phyloP scores from a whole-genome alignment of 2,797 vertebrate species.

The Potorous gilbertii region DNA sequence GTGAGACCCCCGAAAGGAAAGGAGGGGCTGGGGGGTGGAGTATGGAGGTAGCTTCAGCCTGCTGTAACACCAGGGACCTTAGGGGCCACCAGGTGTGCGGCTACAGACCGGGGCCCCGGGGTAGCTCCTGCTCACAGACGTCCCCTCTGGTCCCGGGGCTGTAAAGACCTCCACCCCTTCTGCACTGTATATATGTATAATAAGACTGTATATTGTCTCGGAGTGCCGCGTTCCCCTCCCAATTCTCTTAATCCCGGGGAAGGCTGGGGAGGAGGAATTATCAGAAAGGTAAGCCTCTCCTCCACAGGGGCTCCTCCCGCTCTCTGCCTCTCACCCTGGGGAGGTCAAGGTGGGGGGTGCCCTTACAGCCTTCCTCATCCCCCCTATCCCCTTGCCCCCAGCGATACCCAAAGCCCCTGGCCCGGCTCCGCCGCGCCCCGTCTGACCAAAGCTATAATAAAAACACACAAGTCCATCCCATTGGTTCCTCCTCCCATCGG shows the following conservation, averaged over 20 bases:
- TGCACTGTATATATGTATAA: constrained; percentile 70
- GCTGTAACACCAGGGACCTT: neutral
- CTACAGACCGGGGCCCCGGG: neutral
- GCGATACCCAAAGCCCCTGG: constrained; percentile 18
- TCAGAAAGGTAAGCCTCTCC: neutral
- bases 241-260: constrained; percentile 9
- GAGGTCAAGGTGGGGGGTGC: constrained; percentile 19
- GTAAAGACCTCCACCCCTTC: neutral
- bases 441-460: constrained; percentile 81
- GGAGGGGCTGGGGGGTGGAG: neutral
- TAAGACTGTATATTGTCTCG: constrained; percentile 43
- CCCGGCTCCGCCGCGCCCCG: constrained; percentile 19
- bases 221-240: neutral
- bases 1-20: neutral
- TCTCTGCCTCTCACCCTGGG: neutral
- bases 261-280: neutral
- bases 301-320: neutral
- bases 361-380: constrained; percentile 20
- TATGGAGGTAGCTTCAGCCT: neutral
- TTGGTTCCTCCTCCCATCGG: constrained; percentile 44
- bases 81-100: neutral
- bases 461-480: constrained; percentile 60
- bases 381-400: neutral
- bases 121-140: neutral
- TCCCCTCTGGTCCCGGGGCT: neutral